Conservation (phyloP, 2,888 invertebrate genomes). For the Myopa tessellatipennis region DNA sequence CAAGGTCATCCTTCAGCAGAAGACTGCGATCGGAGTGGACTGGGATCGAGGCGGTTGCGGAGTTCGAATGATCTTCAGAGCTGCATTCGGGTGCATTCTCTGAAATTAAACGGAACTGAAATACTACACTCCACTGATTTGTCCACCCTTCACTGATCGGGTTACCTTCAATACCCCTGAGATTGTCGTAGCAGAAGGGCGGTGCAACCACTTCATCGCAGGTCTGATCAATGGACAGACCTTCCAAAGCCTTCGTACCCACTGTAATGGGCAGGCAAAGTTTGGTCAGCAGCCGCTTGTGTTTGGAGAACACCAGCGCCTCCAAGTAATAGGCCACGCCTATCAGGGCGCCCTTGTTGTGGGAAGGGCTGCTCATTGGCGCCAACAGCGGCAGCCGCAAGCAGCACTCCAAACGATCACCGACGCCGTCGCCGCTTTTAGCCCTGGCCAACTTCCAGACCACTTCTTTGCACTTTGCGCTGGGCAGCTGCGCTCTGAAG, state of each 20-base stretch:
- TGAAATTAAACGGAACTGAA: neutral
- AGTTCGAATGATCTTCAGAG: neutral
- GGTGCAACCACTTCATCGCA: too few species aligned
- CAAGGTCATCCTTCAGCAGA: neutral
- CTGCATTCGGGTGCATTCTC: neutral
- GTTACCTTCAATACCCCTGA: neutral
- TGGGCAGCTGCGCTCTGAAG: slow-evolving; percentile 48
- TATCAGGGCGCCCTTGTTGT: slow-evolving; percentile 26
- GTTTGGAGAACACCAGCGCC: slow-evolving; percentile 19
- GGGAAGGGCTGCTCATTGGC: slow-evolving; percentile 42
- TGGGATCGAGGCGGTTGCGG: too few species aligned
- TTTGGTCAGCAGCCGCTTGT: slow-evolving; percentile 4
- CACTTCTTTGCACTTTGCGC: slow-evolving; percentile 45
- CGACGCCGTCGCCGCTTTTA: neutral
- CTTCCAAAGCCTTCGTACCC: slow-evolving; percentile 41
- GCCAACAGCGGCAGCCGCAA: slow-evolving; percentile 52
- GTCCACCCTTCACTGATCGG: neutral
- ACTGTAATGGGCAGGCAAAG: slow-evolving; percentile 55
- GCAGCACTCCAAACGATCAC: slow-evolving; percentile 16
- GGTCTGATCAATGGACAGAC: neutral
- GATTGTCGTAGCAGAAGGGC: slow-evolving; percentile 21
- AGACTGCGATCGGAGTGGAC: neutral
- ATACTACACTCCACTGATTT: neutral
- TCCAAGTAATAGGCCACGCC: slow-evolving; percentile 38
- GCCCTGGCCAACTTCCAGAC: slow-evolving; percentile 42